Base-by-base conservation (phyloP, 2,888 invertebrate species). In the Microctonus hyperodae region DNA sequence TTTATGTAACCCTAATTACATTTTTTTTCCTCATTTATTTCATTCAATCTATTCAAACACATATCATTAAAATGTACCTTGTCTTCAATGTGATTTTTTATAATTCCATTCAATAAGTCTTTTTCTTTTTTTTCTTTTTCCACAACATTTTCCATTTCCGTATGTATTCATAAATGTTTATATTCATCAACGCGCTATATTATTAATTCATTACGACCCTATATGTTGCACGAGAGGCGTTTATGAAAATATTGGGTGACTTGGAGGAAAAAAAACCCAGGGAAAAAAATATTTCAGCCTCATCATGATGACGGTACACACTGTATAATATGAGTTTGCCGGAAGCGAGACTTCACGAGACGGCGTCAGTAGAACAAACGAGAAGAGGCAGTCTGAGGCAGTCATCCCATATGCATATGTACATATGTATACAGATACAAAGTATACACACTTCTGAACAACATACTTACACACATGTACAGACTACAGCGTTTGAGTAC, bases 381-480 rank as follows among this genome's bases (percentile, higher is more conserved):
- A 51, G 51, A 51, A 51, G 51, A 51, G 51, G n/a, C n/a, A n/a
- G n/a, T n/a, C n/a, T n/a, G n/a, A n/a, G n/a, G 51, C 51, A 51
- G 51, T 51, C 31, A 25, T 44, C 31, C 22, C 22, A 48, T 50
- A 57, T 60, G 50, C 51, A 51, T 48, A 60, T 50, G 5, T 35
- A 48, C 50, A 50, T 22, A 28, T 59, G 23, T 48, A 44, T n/a
- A 59, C 10, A 44, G 35, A 40, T 56, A 56, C 33, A 33, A 31
- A 16, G 23, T 40, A n/a, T 59, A n/a, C 48, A 25, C 28, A 59
- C 44, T 44, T 23, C 7, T 23, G 40, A 37, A 20, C 56, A 33
- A 35, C 33, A 57, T 11, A 35, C 28, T 44, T 7, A 31, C 44
- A 59, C 40, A 59, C 5, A 28, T 25, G 44, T 44, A 25, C 13